Base-by-base conservation (phyloP, 2,888 invertebrate species). In the Cryptus viduatorius region DNA sequence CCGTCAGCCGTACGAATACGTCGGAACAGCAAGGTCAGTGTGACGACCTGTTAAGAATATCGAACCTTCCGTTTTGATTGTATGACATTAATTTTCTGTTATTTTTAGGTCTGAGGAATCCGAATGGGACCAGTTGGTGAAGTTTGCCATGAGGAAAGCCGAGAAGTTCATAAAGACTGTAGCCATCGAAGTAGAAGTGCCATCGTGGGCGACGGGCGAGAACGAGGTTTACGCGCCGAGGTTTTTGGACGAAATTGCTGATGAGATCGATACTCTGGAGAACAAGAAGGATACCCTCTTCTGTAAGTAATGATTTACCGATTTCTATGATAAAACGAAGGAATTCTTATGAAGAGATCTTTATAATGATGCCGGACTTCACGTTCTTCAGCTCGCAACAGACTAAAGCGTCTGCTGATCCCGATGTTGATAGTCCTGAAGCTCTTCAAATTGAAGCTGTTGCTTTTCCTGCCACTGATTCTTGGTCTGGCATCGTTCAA, bases 401-500 rank as follows among this genome's bases (percentile, higher is more conserved):
- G 97, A 92, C 94, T 98, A 87, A 97, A 97, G 95, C 97, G 97
- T 93, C 95, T 98, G 61, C 96, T 98, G 91, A 97, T 98, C 86
- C 98, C 98, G 0, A 95, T 98, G 95, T 94, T 98, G 90, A 94
- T 98, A 89, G 96, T 98, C 87, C 93, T 98, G 87, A 98, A 98
- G 94, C 94, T 98, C 89, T 98, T 98, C 95, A 98, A 98, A 94
- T 92, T 98, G 92, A 98, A 98, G 92, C 94, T 98, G 73, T 94
- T 98, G 3, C 94, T 98, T 4, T 97, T 98, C 95, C 94, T 98
- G 93, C 98, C 98, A 0, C 95, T 98, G 87, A 97, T 98, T 87
- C 95, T 98, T 67, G 98, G 98, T 1, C 94, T 98, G 87, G 97
- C 96, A 42, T 97, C 98, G 71, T 97, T 98, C 92, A 97, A 98